Conservation (phyloP, 2,113 vertebrate species). For the Gymnarchus niloticus region DNA sequence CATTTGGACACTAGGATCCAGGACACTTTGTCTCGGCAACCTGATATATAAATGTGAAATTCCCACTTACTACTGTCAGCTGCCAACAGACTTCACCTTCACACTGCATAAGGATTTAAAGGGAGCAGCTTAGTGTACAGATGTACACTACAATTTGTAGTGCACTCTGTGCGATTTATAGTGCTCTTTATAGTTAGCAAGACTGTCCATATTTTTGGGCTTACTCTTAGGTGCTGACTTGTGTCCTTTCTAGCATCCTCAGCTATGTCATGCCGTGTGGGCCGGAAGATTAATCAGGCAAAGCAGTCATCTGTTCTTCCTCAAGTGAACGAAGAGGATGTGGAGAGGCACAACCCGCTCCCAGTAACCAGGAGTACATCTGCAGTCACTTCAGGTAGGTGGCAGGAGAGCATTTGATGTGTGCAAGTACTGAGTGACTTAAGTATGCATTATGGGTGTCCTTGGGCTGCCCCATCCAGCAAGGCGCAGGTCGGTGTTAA, state of each 20-base stretch:
- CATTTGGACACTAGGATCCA: no score
- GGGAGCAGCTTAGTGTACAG: no score
- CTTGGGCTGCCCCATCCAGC: constrained; percentile 52
- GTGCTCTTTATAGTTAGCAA: no score
- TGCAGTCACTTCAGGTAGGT: constrained; percentile 23
- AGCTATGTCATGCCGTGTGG: constrained; percentile 33
- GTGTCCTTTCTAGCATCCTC: neutral
- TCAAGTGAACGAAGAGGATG: constrained; percentile 30
- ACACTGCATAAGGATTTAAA: no score
- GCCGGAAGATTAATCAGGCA: constrained; percentile 34
- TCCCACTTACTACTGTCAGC: no score
- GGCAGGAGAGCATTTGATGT: neutral
- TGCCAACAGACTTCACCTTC: no score
- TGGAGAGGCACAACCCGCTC: constrained; percentile 48
- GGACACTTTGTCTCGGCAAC: no score
- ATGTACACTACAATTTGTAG: no score
- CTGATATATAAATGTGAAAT: no score
- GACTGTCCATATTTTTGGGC: no score
- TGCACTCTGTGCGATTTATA: no score
- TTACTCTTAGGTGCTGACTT: no score
- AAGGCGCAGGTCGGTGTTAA: constrained; percentile 69
- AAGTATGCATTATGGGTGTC: neutral
- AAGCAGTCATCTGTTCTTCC: constrained; percentile 29
- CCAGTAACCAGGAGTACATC: neutral
- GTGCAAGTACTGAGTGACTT: neutral